Evolutionary conservation across 53 echinoderm and acorn worm species (phyloP).

Genomic region (Mesocentrotus franciscanus): DNA sequence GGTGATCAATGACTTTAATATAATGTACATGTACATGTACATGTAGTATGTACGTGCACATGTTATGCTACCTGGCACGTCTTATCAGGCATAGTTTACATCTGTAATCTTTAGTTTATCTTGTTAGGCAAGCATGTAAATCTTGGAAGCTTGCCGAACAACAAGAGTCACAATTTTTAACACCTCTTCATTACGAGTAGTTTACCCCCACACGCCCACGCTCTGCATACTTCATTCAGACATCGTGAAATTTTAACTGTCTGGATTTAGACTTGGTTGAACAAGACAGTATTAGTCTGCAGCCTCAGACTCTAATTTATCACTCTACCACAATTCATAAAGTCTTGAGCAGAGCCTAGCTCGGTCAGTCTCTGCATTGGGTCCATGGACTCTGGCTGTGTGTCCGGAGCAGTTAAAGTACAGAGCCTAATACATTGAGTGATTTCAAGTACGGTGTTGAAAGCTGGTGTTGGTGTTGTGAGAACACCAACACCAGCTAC

Average conservation of each 20-base stretch:
- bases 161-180: neutral
- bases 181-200: neutral
- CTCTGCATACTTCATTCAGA: neutral
- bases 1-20: neutral
- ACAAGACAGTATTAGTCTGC: no score
- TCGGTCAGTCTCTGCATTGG: no score
- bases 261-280: no score
- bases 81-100: neutral
- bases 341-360: no score
- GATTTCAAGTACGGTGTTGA: no score
- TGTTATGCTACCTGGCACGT: neutral
- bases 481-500: no score
- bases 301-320: no score
- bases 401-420: no score
- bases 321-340: no score
- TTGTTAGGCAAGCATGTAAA: neutral
- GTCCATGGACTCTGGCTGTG: no score
- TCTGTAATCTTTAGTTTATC: neutral
- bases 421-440: no score
- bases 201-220: neutral
- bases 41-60: neutral
- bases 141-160: neutral
- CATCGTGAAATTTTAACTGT: neutral
- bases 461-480: no score
- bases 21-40: neutral